phyloP scores from a whole-genome alignment of 2,888 invertebrate genomes.

The Caenorhabditis afra region DNA sequence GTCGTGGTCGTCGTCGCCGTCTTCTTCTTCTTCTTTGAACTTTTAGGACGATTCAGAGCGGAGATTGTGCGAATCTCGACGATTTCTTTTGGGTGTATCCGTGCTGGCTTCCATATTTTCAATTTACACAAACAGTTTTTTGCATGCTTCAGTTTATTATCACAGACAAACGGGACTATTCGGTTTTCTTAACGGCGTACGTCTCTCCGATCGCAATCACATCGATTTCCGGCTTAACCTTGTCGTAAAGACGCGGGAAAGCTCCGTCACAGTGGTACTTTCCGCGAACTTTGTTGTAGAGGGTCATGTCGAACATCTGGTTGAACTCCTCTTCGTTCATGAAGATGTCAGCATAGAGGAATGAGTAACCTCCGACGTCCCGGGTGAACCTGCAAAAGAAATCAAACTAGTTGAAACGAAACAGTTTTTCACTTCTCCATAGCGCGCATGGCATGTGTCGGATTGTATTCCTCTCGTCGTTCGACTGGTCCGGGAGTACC shows the following conservation, averaged over 20 bases:
- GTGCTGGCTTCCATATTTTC: background rate
- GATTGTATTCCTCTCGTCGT: conserved; percentile 84
- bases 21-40: conserved; percentile 28
- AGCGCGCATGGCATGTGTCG: conserved; percentile 85
- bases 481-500: conserved; percentile 86
- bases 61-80: conserved; percentile 20
- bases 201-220: conserved; percentile 76
- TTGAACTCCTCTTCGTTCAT: conserved; percentile 86
- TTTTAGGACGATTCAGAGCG: conserved; percentile 44
- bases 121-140: background rate
- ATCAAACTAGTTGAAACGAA: background rate
- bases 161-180: conserved; percentile 16
- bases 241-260: conserved; percentile 67
- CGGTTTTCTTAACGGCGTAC: conserved; percentile 63
- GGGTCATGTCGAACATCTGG: conserved; percentile 85
- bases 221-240: conserved; percentile 73
- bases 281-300: conserved; percentile 84
- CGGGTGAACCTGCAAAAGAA: conserved; percentile 83
- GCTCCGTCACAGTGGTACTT: conserved; percentile 79
- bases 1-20: no score
- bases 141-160: background rate
- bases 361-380: conserved; percentile 85
- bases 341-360: conserved; percentile 86
- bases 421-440: conserved; percentile 84
- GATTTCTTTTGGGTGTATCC: background rate